Evolutionary conservation across 2,113 vertebrate species (phyloP).

Genomic region (Brachionichthys hirsutus): DNA sequence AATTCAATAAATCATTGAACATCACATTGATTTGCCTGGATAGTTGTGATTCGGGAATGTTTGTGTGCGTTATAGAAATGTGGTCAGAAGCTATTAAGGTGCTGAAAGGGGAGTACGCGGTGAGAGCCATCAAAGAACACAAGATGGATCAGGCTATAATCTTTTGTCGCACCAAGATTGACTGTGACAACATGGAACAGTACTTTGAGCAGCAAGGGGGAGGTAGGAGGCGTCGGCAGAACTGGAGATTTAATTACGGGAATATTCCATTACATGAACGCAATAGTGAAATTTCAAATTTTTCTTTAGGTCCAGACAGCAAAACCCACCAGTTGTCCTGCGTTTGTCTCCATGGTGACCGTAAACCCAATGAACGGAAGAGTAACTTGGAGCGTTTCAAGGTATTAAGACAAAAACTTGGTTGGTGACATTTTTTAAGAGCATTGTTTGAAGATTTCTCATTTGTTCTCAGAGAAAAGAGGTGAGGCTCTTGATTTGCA

Average conservation of each 20-base stretch:
- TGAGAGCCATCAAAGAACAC: constrained; percentile 94
- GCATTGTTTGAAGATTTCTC: not conserved
- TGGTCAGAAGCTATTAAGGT: constrained; percentile 98
- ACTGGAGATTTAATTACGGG: not conserved
- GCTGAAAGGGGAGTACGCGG: constrained; percentile 91
- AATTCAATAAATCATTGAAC: not conserved
- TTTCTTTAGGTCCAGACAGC: constrained; percentile 87
- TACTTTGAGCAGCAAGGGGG: constrained; percentile 96
- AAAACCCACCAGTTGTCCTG: constrained; percentile 94
- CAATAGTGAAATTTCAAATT: not conserved
- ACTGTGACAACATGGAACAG: constrained; percentile 98
- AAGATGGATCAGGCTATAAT: constrained; percentile 99
- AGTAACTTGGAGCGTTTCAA: constrained; percentile 96
- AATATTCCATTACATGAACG: not conserved
- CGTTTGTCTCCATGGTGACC: constrained; percentile 96
- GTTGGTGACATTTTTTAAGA: not conserved
- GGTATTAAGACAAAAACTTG: constrained; percentile 70
- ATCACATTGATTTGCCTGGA: not conserved
- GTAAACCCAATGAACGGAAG: constrained; percentile 96
- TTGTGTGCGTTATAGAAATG: constrained; percentile 82
- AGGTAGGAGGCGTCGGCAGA: constrained; percentile 74
- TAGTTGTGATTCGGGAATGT: not conserved
- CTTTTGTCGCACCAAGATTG: constrained; percentile 98
- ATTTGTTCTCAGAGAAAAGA: constrained; percentile 83
- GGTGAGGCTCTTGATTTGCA: constrained; percentile 93